Conservation (phyloP, 2,888 invertebrate species). For the Linnaemya vulpina region DNA sequence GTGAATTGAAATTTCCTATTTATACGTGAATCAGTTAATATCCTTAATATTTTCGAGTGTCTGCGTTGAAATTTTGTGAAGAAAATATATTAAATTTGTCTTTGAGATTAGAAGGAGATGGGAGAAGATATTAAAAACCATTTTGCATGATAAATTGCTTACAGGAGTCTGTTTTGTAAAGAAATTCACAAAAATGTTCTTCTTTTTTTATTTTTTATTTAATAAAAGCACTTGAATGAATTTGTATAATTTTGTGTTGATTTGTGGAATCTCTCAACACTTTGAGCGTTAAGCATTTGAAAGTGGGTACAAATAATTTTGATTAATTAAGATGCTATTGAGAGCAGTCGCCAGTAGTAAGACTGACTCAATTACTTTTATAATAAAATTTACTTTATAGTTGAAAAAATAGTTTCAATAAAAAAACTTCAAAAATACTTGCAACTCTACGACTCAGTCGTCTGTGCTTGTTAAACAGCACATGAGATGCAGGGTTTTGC, state of each 20-base stretch:
- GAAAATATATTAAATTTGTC: background rate
- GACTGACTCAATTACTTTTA: slow-evolving; percentile 36
- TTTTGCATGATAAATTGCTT: slow-evolving; percentile 43
- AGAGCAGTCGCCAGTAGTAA: background rate
- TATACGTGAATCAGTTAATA: too few species aligned
- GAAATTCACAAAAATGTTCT: background rate
- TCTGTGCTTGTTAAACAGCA: too few species aligned
- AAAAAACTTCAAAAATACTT: too few species aligned
- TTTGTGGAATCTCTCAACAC: background rate
- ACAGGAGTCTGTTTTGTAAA: slow-evolving; percentile 39
- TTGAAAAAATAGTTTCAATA: too few species aligned
- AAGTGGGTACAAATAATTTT: background rate
- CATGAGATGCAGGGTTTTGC: too few species aligned
- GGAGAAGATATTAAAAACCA: background rate
- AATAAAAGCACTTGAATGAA: slow-evolving; percentile 41
- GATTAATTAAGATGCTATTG: slow-evolving; percentile 55
- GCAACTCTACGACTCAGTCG: too few species aligned
- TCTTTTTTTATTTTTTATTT: background rate
- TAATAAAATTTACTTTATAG: slow-evolving; percentile 39
- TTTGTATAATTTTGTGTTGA: background rate
- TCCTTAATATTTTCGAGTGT: background rate
- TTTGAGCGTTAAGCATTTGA: background rate
- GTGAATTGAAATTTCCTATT: too few species aligned
- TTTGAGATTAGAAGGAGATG: background rate
- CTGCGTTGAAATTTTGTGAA: background rate